phyloP scores from a whole-genome alignment of 2,797 vertebrate species.

The Brachyalestes nurse region DNA sequence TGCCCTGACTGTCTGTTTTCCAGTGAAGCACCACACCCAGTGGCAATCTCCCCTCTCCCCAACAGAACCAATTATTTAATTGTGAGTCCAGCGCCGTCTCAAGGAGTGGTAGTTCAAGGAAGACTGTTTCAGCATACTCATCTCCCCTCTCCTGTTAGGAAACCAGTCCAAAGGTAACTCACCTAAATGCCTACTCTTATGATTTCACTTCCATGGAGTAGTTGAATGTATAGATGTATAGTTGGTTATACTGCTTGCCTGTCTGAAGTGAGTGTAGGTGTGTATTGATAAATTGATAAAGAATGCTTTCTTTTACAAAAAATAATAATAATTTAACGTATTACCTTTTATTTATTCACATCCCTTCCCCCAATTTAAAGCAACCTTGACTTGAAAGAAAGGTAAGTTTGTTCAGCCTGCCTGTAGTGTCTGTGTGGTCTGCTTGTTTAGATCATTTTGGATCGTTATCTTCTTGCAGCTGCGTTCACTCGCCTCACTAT shows the following conservation, averaged over 20 bases:
- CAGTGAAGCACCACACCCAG: slow-evolving; percentile 83
- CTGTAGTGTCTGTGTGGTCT: slow-evolving; percentile 41
- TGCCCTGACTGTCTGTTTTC: not conserved
- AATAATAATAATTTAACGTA: not conserved
- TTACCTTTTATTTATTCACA: slow-evolving; percentile 24
- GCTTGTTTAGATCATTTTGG: not conserved
- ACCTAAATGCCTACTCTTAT: not conserved
- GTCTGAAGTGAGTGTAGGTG: too few species aligned
- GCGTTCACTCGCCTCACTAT: not conserved
- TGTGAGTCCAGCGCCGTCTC: slow-evolving; percentile 68
- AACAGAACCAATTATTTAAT: slow-evolving; percentile 74
- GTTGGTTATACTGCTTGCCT: too few species aligned
- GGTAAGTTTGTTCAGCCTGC: slow-evolving; percentile 79
- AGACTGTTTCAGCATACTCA: slow-evolving; percentile 90
- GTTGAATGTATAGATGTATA: not conserved
- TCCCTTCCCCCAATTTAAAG: slow-evolving; percentile 82
- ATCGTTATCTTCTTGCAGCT: not conserved
- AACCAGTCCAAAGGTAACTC: slow-evolving; percentile 88
- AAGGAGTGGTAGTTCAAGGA: slow-evolving; percentile 86
- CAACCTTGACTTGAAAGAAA: slow-evolving; percentile 91
- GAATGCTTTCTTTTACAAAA: not conserved
- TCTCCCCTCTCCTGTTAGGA: slow-evolving; percentile 77
- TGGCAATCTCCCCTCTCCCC: slow-evolving; percentile 67
- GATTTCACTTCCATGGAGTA: too few species aligned
- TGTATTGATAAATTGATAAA: not conserved